Evolutionary conservation across 2,888 invertebrate species (phyloP).

Genomic region (Lithophane socia): DNA sequence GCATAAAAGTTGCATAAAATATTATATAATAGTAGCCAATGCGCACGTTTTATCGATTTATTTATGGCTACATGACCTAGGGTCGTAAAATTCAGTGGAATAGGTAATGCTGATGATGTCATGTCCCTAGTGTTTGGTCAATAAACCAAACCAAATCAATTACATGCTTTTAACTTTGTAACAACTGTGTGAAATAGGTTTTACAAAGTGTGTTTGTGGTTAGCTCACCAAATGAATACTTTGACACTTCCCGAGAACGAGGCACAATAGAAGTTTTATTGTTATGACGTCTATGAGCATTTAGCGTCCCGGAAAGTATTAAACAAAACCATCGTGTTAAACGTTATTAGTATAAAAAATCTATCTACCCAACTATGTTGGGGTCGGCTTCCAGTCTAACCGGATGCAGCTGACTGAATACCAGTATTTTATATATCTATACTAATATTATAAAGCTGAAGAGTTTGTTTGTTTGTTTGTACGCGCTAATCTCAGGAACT

Average conservation of each 20-base stretch:
- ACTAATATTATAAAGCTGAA: too few relatives aligned
- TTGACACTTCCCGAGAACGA: too few relatives aligned
- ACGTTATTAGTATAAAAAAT: not conserved
- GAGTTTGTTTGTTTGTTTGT: too few relatives aligned
- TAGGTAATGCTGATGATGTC: constrained; percentile 11
- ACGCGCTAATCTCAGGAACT: too few relatives aligned
- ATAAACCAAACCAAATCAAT: constrained; percentile 17
- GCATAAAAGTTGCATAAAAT: not conserved
- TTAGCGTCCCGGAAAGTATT: too few relatives aligned
- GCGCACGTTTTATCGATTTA: constrained; percentile 11
- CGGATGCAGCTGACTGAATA: too few relatives aligned
- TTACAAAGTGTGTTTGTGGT: not conserved
- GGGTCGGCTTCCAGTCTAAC: too few relatives aligned
- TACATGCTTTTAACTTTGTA: constrained; percentile 1
- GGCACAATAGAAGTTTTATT: too few relatives aligned
- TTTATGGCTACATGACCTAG: constrained; percentile 39
- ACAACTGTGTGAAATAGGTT: constrained; percentile 12
- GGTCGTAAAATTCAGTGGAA: constrained; percentile 28
- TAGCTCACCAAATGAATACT: not conserved
- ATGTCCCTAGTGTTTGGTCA: constrained; percentile 7
- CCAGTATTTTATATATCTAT: too few relatives aligned
- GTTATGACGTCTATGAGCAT: too few relatives aligned
- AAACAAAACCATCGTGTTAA: not conserved
- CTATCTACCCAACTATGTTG: too few relatives aligned
- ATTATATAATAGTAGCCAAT: constrained; percentile 12